Evolutionary conservation across 1,140 invertebrate species (phyloP).

Genomic region (Platorchestia sp.): DNA sequence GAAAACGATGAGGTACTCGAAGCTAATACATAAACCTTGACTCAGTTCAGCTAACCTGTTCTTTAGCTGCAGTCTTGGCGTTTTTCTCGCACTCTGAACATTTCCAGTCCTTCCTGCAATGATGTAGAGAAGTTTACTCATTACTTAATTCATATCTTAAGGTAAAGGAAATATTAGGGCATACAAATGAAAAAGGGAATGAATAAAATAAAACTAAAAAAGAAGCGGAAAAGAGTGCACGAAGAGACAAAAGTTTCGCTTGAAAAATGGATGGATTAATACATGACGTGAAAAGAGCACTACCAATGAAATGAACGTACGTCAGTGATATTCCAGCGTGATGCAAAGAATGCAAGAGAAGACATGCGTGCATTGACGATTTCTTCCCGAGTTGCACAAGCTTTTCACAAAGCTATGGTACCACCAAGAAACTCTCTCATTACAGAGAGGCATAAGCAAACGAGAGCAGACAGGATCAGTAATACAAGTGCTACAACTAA

Average conservation of each 20-base stretch:
- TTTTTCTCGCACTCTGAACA: conserved; percentile 61
- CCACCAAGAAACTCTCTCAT: neutral
- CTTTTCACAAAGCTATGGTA: neutral
- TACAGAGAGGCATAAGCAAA: neutral
- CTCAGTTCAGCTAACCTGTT: neutral
- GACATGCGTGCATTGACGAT: neutral
- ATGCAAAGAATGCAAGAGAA: neutral
- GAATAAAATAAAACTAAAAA: too few species aligned
- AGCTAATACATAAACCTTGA: neutral
- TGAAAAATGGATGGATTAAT: neutral
- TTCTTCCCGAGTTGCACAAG: neutral
- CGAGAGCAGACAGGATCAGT: neutral
- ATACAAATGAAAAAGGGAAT: neutral
- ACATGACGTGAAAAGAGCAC: neutral
- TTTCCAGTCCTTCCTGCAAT: conserved; percentile 65
- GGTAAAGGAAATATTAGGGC: neutral
- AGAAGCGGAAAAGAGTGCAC: too few species aligned
- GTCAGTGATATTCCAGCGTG: too few species aligned
- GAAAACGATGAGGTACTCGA: neutral
- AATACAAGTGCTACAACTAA: neutral
- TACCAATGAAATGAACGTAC: neutral
- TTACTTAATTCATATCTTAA: too few species aligned
- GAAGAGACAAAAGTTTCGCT: too few species aligned
- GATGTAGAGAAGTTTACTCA: neutral
- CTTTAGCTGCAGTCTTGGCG: conserved; percentile 30